Conservation (phyloP, 2,113 vertebrate genomes). For the Erythrolamprus reginae region DNA sequence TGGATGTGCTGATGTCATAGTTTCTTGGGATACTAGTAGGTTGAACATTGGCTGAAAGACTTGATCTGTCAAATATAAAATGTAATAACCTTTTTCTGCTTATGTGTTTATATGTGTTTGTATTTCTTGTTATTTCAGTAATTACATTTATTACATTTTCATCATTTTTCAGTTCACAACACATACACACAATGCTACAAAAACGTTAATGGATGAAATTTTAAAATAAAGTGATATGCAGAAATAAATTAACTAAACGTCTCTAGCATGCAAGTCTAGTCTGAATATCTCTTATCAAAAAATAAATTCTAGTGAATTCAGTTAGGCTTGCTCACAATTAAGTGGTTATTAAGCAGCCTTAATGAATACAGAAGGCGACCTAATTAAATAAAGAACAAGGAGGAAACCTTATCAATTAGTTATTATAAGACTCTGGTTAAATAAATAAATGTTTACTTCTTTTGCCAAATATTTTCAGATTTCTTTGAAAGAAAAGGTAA, state of each 20-base stretch:
- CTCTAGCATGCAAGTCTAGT: not conserved
- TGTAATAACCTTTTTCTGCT: not conserved
- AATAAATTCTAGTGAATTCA: not conserved
- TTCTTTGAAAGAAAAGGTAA: not conserved
- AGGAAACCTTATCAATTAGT: not conserved
- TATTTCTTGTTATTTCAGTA: not conserved
- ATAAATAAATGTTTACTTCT: not conserved
- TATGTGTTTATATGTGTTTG: not conserved
- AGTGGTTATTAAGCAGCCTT: not conserved
- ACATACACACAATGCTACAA: not conserved
- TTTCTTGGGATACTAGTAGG: not conserved
- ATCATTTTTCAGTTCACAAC: not conserved
- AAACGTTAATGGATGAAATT: not conserved
- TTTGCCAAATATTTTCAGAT: not conserved
- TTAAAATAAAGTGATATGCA: not conserved
- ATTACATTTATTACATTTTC: not conserved
- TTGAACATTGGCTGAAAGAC: not conserved
- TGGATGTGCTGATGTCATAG: not conserved
- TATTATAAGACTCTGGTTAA: not conserved
- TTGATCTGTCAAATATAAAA: not conserved
- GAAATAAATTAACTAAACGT: not conserved
- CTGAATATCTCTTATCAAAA: not conserved
- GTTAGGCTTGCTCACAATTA: not conserved
- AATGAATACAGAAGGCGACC: not conserved
- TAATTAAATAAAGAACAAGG: no score